Base-by-base conservation (phyloP, 2,113 vertebrate genomes). In the Cololabis saira region DNA sequence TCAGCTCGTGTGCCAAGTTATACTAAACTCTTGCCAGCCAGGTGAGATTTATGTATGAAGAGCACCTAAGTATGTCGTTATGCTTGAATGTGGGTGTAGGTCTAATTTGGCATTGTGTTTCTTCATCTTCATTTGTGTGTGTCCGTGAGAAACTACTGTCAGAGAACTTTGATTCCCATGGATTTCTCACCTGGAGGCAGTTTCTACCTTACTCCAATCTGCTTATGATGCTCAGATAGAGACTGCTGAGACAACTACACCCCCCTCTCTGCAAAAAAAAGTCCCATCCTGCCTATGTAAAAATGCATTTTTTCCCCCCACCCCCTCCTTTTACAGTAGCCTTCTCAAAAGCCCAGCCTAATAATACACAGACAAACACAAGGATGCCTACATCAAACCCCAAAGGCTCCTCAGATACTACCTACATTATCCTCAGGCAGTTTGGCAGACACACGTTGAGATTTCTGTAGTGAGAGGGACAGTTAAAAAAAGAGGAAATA, bases 1-100 rank as follows among this genome's bases (percentile, higher is more conserved):
- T 69, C 53, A 15, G 73, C 77, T 78, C 3, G 13, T 61, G 62
- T 77, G 79, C 78, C 83, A 81, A 74, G 63, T 72, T 61, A 24
- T 44, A 78, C 50, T 51, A 59, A 71, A 81, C 66, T 74, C 66
- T 64, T 74, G 53, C 71, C 81, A 83, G 80, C 70, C 85, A 89
- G 87, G 87, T 87, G 87, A 79, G 56, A 81, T 67, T 78, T 61
- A 56, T 63, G 87, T 80, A 91, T 84, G 86, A 92, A 87, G 67
- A 78, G 67, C 42, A 33, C 11, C 56, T 59, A 56, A 65, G 60
- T 16, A 21, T 61, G 63, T 50, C 61, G n/a, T 3, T 30, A 60
- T 60, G 58, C 54, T n/a, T 66, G 52, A 44, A 0, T 59, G 61
- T 58, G 47, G 64, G 16, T 58, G 2, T 27, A 61, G 9, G 24